Conservation (phyloP, 2,888 invertebrate genomes). For the Catocala sponsa region DNA sequence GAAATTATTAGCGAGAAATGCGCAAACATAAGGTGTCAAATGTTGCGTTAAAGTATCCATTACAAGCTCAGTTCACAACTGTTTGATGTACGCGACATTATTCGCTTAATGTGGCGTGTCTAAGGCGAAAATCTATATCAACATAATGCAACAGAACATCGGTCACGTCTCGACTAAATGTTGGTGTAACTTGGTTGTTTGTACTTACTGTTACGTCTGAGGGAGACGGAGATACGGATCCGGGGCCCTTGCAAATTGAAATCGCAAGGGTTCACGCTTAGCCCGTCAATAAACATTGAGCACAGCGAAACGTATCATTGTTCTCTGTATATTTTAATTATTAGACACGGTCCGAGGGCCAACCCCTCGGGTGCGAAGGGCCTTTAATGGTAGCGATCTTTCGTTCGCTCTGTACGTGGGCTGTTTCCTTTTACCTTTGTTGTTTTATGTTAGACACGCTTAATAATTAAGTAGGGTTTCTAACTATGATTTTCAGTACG, state of each 20-base stretch:
- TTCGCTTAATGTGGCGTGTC: slow-evolving; percentile 44
- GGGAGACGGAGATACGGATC: slow-evolving; percentile 31
- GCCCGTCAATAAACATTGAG: slow-evolving; percentile 80
- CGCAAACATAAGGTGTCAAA: slow-evolving; percentile 42
- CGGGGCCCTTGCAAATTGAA: slow-evolving; percentile 77
- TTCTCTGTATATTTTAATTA: slow-evolving; percentile 84
- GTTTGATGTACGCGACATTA: slow-evolving; percentile 48
- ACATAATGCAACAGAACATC: slow-evolving; percentile 45
- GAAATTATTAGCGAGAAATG: slow-evolving; percentile 8
- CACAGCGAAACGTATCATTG: slow-evolving; percentile 81
- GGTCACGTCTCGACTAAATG: slow-evolving; percentile 49
- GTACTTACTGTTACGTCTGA: slow-evolving; percentile 36
- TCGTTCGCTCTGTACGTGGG: slow-evolving; percentile 50
- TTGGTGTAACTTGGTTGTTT: slow-evolving; percentile 43
- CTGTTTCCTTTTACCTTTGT: slow-evolving; percentile 57
- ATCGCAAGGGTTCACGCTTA: slow-evolving; percentile 76
- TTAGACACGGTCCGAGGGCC: slow-evolving; percentile 70
- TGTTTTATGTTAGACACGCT: slow-evolving; percentile 52
- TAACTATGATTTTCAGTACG: slow-evolving; percentile 43
- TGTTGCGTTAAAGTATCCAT: slow-evolving; percentile 46
- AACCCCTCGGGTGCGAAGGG: slow-evolving; percentile 63
- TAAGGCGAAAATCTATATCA: slow-evolving; percentile 43
- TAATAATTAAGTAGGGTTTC: slow-evolving; percentile 41
- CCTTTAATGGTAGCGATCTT: slow-evolving; percentile 64
- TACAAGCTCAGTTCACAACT: slow-evolving; percentile 38